A percentile compares a stretch with the other conserved stretches of the same genome.
Conservation (phyloP, 2,888 invertebrate species). For the Blastobasis lacticolella region DNA sequence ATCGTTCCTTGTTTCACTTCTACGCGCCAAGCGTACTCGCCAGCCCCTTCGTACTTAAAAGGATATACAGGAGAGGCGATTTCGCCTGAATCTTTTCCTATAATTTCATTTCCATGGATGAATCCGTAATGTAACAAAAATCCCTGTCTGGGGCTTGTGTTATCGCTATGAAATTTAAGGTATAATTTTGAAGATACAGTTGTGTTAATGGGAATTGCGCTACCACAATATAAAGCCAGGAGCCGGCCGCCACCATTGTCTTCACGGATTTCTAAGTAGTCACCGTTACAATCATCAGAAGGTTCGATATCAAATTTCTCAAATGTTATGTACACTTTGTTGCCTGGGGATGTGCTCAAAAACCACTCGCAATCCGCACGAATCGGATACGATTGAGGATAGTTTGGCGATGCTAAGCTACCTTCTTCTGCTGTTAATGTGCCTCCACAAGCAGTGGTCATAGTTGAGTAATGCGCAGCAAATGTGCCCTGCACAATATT, state of each 20-base stretch:
- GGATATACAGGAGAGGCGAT: conserved; percentile 89
- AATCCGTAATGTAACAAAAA: conserved; percentile 84
- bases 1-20: conserved; percentile 41
- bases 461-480: conserved; percentile 55
- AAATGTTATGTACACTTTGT: conserved; percentile 78
- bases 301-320: conserved; percentile 79
- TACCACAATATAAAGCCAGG: conserved; percentile 82
- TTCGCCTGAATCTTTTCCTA: conserved; percentile 75
- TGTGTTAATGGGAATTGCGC: conserved; percentile 73
- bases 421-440: conserved; percentile 80
- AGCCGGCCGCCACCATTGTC: conserved; percentile 76
- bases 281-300: conserved; percentile 84
- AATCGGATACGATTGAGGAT: conserved; percentile 82
- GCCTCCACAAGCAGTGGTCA: conserved; percentile 87
- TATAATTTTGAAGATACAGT: conserved; percentile 76
- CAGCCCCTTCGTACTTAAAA: conserved; percentile 44
- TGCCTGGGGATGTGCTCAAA: conserved; percentile 74
- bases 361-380: conserved; percentile 85
- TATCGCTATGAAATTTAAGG: conserved; percentile 84
- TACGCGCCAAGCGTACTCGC: conserved; percentile 79
- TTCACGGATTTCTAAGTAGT: conserved; percentile 90
- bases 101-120: conserved; percentile 80
- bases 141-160: conserved; percentile 76
- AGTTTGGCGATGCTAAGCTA: conserved; percentile 87
- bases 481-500: conserved; percentile 40